Conservation (phyloP, 2,797 vertebrate genomes). For the Oceanodroma leucorhoa region DNA sequence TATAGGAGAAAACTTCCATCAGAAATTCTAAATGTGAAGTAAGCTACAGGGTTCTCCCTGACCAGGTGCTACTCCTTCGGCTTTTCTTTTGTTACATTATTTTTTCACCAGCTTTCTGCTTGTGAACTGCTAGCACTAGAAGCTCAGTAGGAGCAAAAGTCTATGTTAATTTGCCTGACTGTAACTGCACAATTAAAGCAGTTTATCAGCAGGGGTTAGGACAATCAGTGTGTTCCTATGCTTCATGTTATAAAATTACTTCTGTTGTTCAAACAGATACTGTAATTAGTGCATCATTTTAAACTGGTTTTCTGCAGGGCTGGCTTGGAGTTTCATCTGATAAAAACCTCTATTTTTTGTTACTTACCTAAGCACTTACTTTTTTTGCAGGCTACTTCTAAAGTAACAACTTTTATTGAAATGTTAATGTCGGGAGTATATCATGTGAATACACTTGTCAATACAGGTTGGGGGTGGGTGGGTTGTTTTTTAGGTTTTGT, state of each 20-base stretch:
- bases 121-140: conserved; percentile 60
- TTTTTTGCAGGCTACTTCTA: not conserved
- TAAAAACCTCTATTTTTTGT: not conserved
- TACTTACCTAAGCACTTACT: not conserved
- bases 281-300: conserved; percentile 69
- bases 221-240: conserved; percentile 67
- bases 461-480: not conserved
- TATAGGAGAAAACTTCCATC: rapidly evolving
- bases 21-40: not conserved
- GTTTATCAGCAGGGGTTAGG: conserved; percentile 68
- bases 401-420: not conserved
- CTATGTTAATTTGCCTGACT: conserved; percentile 69
- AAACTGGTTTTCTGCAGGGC: conserved; percentile 27
- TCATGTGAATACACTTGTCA: not conserved
- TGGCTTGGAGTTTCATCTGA: conserved; percentile 9
- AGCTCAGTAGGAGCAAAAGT: conserved; percentile 63
- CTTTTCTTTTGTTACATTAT: not conserved
- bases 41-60: not conserved
- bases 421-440: not conserved
- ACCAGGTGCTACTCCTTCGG: not conserved
- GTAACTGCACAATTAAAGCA: conserved; percentile 70
- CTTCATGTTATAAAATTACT: conserved; percentile 69
- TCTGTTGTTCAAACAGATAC: conserved; percentile 73
- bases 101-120: conserved; percentile 22
- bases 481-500: not conserved